These are phyloP conservation scores for Steinernema feltiae DNA, from an alignment of 1,140 invertebrate species.

Conservation along the genomic window DNA sequence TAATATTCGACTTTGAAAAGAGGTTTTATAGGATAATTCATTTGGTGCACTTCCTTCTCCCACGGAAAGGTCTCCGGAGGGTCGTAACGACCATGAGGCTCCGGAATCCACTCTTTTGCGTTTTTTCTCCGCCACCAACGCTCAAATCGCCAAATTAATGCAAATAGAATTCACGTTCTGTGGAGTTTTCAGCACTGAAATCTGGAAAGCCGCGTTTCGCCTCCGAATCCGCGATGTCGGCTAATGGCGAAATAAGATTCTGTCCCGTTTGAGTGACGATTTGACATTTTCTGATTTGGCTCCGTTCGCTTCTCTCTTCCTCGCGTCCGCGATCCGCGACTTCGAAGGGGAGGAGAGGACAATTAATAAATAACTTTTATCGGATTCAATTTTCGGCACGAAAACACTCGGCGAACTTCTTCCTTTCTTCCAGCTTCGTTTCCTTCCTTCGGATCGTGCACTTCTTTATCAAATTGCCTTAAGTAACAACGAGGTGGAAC, in stretches of 20 bases:
- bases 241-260: neutral
- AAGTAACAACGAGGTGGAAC: neutral
- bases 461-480: neutral
- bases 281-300: neutral
- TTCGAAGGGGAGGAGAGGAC: constrained; percentile 6
- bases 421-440: constrained; percentile 63
- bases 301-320: neutral
- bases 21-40: neutral
- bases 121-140: neutral
- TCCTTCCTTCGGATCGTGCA: constrained; percentile 65
- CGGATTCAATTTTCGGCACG: neutral
- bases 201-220: neutral
- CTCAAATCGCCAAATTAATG: neutral
- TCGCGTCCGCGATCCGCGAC: neutral
- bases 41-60: neutral
- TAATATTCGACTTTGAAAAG: neutral
- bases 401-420: neutral
- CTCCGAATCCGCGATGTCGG: neutral
- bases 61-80: neutral
- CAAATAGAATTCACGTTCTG: neutral
- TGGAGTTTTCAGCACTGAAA: neutral
- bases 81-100: neutral
- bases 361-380: constrained; percentile 13
- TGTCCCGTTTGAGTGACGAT: neutral
- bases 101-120: neutral